Evolutionary conservation across 2,797 vertebrate genomes (phyloP), one percentile per base, ranked within the genome.

Genomic region (Platalea minor): DNA sequence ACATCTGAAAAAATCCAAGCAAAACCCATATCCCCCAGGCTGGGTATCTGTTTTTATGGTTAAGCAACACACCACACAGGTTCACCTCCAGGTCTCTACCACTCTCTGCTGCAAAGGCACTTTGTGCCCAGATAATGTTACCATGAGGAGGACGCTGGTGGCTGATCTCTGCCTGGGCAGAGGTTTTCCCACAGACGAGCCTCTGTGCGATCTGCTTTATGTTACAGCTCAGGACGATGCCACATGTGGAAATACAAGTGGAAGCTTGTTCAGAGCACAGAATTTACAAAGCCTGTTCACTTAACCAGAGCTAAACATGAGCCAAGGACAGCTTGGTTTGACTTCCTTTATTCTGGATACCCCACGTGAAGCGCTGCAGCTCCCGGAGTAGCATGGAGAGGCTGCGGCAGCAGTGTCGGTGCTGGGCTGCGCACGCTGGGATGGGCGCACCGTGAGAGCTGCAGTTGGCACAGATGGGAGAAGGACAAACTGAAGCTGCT

Each of bases 181-280:
- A 92, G 80, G 28, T 67, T 80, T 87, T 31, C 68, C 86, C 75
- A 77, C 67, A 61, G 2, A 0, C 6, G 2, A 72, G 20, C 78
- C 75, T 64, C 82, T 64, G 51, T 7, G 24, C 84, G 81, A 67
- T 88, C 89, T 92, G 86, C 78, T 92, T 80, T 78, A 28, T 15
- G 45, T 88, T 79, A 85, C 56, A 57, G 64, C 60, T 88, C 4
- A 0, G 78, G 89, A 91, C 0, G 3, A n/a, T 20, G 87, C 70
- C 0, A 0, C 41, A 13, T 67, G 56, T 77, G 75, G 81, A 85
- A 95, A 95, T 56, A n/a, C 87, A 92, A 95, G 89, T 93, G 82
- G 81, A 83, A 97, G 87, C 85, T 89, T 91, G 81, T 17, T 95
- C 81, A 76, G 67, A 93, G 78, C 78, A 31, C 43, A 80, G 95